phyloP scores from a whole-genome alignment of 2,888 invertebrate genomes.

The Bugula neritina region DNA sequence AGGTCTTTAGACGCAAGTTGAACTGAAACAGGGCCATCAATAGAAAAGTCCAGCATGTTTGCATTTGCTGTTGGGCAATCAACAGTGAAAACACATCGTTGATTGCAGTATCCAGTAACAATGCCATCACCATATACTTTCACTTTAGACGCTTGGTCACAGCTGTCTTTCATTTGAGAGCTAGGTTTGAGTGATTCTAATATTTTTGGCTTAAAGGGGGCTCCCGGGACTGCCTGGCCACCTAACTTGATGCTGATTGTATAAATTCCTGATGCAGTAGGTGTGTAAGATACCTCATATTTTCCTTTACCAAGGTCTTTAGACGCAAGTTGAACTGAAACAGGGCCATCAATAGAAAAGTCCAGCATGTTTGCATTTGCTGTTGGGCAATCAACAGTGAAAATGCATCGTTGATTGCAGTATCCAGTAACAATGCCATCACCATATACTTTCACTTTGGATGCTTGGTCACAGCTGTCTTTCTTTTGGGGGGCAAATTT shows the following conservation, averaged over 20 bases:
- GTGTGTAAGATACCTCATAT: slow-evolving; percentile 65
- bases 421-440: slow-evolving; percentile 66
- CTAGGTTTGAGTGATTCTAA: background rate
- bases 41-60: background rate
- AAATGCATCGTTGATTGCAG: slow-evolving; percentile 74
- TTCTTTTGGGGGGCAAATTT: background rate
- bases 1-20: background rate
- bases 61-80: background rate
- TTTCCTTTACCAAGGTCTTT: background rate
- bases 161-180: background rate
- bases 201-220: slow-evolving; percentile 1
- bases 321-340: background rate
- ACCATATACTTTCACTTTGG: slow-evolving; percentile 65
- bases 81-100: background rate
- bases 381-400: slow-evolving; percentile 80
- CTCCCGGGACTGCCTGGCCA: slow-evolving; percentile 69
- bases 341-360: slow-evolving; percentile 43
- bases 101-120: background rate
- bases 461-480: background rate
- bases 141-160: background rate
- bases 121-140: background rate
- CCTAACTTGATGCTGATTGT: slow-evolving; percentile 76
- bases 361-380: slow-evolving; percentile 80
- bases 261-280: slow-evolving; percentile 62
- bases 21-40: background rate